Percentiles rank a stretch among this genome's conserved stretches.
Evolutionary conservation across 2,888 invertebrate species (phyloP).

Genomic region (Hetaerina titia): DNA sequence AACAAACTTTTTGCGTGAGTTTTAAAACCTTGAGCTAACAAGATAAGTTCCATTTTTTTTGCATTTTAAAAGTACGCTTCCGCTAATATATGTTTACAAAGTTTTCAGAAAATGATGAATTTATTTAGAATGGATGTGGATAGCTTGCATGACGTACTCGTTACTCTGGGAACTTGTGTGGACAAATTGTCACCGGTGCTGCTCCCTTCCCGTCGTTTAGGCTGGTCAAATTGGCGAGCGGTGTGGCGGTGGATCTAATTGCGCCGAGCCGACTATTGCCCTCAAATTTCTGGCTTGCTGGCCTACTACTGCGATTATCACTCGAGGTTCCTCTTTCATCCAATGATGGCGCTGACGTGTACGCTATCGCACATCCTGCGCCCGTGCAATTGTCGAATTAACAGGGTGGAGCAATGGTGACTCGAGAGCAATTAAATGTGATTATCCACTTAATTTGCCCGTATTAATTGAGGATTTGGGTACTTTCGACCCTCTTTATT

Average conservation of each 20-base stretch:
- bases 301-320: not conserved
- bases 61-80: not conserved
- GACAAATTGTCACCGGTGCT: not conserved
- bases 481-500: not conserved
- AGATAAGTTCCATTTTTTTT: too few relatives aligned
- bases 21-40: too few relatives aligned
- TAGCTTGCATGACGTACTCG: not conserved
- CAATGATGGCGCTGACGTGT: not conserved
- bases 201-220: not conserved
- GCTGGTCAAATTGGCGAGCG: not conserved
- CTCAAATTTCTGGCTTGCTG: constrained; percentile 8
- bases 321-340: not conserved
- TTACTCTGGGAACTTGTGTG: not conserved
- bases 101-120: not conserved
- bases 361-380: constrained; percentile 27
- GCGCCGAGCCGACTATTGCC: not conserved
- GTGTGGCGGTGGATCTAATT: not conserved
- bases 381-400: constrained; percentile 37
- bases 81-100: not conserved
- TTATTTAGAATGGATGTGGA: not conserved
- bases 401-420: not conserved
- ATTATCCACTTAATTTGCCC: constrained; percentile 11
- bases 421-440: not conserved
- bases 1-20: too few relatives aligned
- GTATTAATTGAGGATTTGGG: not conserved